Conservation (phyloP, 2,888 invertebrate species). For the Athalia circularis region DNA sequence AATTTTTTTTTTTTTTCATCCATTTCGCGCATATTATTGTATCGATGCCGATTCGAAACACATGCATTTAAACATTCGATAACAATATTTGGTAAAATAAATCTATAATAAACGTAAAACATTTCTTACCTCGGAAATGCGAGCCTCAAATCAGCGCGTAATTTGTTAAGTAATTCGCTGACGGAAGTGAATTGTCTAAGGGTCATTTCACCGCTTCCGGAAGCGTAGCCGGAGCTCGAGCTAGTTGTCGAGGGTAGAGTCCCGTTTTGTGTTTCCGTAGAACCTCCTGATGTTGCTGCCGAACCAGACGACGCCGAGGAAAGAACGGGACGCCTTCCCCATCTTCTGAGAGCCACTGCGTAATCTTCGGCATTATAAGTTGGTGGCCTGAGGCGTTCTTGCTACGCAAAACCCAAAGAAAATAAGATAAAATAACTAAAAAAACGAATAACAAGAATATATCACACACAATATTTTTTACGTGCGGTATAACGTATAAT, state of each 20-base stretch:
- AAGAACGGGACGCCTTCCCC: slow-evolving; percentile 81
- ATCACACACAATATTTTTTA: too few species aligned
- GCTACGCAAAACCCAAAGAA: slow-evolving; percentile 44
- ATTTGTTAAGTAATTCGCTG: slow-evolving; percentile 90
- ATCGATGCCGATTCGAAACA: too few species aligned
- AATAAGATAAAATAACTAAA: slow-evolving; percentile 14
- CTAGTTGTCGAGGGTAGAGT: slow-evolving; percentile 72
- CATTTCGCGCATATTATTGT: too few species aligned
- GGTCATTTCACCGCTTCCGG: slow-evolving; percentile 87
- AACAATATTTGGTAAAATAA: too few species aligned
- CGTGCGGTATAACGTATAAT: too few species aligned
- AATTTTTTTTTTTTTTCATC: too few species aligned
- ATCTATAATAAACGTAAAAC: too few species aligned
- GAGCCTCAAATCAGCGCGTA: slow-evolving; percentile 89
- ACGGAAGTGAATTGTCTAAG: slow-evolving; percentile 90
- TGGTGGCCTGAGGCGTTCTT: slow-evolving; percentile 91
- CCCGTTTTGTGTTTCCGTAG: slow-evolving; percentile 67
- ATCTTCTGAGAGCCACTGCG: slow-evolving; percentile 86
- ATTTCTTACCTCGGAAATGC: slow-evolving; percentile 88
- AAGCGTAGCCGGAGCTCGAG: slow-evolving; percentile 74
- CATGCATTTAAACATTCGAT: too few species aligned
- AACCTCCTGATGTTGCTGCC: too few species aligned
- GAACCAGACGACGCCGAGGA: slow-evolving; percentile 55
- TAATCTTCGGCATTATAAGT: slow-evolving; percentile 95
- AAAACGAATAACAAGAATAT: slow-evolving; percentile 7